Evolutionary conservation across 2,113 vertebrate genomes (phyloP).

Genomic region (Zosterops pallidus): DNA sequence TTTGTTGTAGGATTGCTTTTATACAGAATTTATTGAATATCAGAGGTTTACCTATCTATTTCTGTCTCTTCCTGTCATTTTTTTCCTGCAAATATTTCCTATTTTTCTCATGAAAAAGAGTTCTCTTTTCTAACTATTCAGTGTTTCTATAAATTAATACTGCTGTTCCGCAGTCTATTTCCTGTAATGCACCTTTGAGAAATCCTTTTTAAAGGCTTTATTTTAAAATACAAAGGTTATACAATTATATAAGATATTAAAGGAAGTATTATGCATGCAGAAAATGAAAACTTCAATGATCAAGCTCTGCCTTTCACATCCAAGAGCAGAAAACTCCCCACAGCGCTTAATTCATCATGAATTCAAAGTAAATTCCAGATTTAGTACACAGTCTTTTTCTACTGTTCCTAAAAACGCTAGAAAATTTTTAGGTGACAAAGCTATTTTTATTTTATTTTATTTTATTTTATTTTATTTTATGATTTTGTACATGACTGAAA

Average conservation of each 20-base stretch:
- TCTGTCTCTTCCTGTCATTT: not conserved
- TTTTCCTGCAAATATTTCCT: not conserved
- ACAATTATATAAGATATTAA: not conserved
- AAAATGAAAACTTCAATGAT: not conserved
- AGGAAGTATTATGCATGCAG: not conserved
- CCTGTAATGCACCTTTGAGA: not conserved
- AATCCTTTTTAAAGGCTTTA: not conserved
- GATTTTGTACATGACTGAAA: not conserved
- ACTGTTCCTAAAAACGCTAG: not conserved
- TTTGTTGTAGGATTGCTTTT: not conserved
- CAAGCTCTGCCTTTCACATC: not conserved
- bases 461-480: not conserved
- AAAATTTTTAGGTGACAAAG: not conserved
- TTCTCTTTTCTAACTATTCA: not conserved
- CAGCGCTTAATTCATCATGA: not conserved
- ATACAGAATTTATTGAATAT: not conserved
- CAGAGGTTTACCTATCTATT: not conserved
- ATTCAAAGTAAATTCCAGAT: not conserved
- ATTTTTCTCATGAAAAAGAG: not conserved
- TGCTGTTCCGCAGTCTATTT: not conserved
- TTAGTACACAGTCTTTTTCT: not conserved
- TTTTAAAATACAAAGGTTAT: conserved; percentile 5
- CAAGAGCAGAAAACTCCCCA: not conserved
- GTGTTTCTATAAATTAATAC: not conserved
- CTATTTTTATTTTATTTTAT: too few relatives aligned